Evolutionary conservation across 2,888 invertebrate species (phyloP).

Genomic region (Cantharis rufa): DNA sequence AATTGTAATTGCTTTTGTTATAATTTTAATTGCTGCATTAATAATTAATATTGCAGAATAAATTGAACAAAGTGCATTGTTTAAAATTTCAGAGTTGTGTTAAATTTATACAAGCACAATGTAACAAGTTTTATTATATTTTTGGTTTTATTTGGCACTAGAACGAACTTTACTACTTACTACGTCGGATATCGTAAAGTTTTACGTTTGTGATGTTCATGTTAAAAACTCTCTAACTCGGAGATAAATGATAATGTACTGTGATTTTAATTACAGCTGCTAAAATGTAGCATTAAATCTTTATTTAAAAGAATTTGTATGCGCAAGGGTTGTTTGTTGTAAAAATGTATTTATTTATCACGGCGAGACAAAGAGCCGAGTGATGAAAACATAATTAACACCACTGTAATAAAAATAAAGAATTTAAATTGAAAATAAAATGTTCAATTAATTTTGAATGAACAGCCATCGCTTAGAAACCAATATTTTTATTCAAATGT

Average conservation of each 20-base stretch:
- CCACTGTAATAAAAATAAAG: neutral
- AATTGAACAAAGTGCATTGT: slow-evolving; percentile 7
- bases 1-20: neutral
- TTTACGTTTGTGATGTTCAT: slow-evolving; percentile 9
- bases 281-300: neutral
- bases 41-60: slow-evolving; percentile 4
- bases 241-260: neutral
- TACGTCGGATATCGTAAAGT: slow-evolving; percentile 14
- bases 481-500: neutral
- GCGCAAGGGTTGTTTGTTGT: neutral
- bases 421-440: neutral
- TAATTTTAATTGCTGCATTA: neutral
- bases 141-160: slow-evolving; percentile 21
- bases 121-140: slow-evolving; percentile 25
- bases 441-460: neutral
- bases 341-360: neutral
- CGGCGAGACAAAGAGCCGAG: neutral
- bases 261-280: neutral
- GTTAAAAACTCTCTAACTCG: slow-evolving; percentile 4
- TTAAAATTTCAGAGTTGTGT: slow-evolving; percentile 11
- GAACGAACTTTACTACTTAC: slow-evolving; percentile 14
- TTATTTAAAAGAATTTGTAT: neutral
- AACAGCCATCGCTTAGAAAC: neutral
- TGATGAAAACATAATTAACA: neutral
- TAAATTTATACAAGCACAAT: slow-evolving; percentile 26